Percentiles rank a stretch among this genome's conserved stretches.
These are phyloP conservation scores for Tangara arthus DNA, from an alignment of 2,797 vertebrate genomes.

Conservation along the genomic window DNA sequence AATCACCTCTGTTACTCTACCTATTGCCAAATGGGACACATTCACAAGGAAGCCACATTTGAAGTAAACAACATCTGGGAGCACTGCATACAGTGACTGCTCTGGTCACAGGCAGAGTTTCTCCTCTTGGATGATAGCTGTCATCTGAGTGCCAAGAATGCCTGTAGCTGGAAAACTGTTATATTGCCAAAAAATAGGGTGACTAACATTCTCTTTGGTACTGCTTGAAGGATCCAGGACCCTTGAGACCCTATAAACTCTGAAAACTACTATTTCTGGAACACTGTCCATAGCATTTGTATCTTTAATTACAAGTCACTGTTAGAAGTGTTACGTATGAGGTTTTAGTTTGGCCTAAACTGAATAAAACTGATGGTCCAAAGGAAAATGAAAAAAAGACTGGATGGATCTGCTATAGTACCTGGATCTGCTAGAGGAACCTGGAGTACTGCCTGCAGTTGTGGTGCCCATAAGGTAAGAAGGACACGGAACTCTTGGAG, in stretches of 20 bases:
- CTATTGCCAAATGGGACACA: background rate
- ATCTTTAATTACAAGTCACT: background rate
- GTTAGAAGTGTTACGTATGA: background rate
- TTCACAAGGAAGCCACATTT: background rate
- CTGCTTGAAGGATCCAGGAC: background rate
- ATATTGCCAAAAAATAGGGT: background rate
- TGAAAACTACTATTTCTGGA: background rate
- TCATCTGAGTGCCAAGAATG: background rate
- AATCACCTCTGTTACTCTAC: background rate
- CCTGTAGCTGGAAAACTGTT: background rate
- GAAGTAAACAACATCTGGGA: conserved; percentile 50
- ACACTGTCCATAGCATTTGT: background rate
- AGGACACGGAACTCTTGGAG: background rate
- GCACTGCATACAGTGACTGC: conserved; percentile 7
- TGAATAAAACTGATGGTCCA: background rate
- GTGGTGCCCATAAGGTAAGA: background rate
- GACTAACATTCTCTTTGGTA: background rate
- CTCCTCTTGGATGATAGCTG: background rate
- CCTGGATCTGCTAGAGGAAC: background rate
- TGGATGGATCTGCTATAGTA: background rate
- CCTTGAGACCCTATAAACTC: background rate
- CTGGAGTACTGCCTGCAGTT: background rate
- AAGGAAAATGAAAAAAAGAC: background rate
- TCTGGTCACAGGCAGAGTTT: background rate
- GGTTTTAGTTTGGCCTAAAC: background rate